These are phyloP conservation scores for Aspidiotus destructor DNA, from an alignment of 2,888 invertebrate genomes.

Conservation along the genomic window DNA sequence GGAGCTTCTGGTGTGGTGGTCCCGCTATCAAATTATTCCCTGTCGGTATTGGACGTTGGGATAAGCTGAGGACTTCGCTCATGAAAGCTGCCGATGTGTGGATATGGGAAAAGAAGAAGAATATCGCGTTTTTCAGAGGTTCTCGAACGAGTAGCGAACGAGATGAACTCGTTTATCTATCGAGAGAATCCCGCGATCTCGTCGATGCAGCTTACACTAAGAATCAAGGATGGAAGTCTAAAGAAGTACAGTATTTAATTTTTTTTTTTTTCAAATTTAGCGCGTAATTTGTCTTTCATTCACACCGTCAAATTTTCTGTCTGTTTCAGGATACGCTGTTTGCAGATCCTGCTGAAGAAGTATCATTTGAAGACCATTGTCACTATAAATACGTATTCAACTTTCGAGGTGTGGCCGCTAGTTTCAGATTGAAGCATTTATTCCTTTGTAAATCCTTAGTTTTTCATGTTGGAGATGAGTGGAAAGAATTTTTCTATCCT, in stretches of 20 bases:
- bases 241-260: constrained; percentile 48
- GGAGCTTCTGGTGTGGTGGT: constrained; percentile 98
- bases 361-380: constrained; percentile 84
- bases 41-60: constrained; percentile 89
- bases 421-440: constrained; percentile 91
- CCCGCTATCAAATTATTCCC: constrained; percentile 92
- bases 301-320: not conserved
- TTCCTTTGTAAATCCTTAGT: constrained; percentile 86
- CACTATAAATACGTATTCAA: constrained; percentile 89
- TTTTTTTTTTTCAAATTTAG: too few relatives aligned
- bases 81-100: constrained; percentile 53
- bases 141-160: constrained; percentile 87
- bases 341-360: constrained; percentile 72
- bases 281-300: too few relatives aligned
- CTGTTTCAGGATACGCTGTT: constrained; percentile 69
- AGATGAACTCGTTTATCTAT: constrained; percentile 75
- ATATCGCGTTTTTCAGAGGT: constrained; percentile 77
- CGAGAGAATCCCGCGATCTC: constrained; percentile 60
- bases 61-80: constrained; percentile 64
- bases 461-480: constrained; percentile 87
- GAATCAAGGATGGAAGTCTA: constrained; percentile 97
- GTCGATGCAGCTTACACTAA: constrained; percentile 92
- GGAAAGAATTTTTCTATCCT: constrained; percentile 91
- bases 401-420: constrained; percentile 93
- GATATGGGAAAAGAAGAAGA: constrained; percentile 67